Conservation (phyloP, 2,888 invertebrate genomes). For the Hoplodrina blanda region DNA sequence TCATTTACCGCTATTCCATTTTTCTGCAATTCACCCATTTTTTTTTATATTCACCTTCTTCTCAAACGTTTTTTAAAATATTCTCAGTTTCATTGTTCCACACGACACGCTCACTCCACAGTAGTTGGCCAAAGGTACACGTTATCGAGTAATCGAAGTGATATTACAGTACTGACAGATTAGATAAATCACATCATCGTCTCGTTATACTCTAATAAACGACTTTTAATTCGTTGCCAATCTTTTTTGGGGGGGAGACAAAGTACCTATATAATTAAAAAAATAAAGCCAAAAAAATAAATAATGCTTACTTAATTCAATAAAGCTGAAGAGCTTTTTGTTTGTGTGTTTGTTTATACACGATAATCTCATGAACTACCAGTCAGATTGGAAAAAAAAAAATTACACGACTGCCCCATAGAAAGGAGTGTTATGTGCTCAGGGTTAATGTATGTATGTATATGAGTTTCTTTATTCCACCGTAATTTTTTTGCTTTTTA, state of each 20-base stretch:
- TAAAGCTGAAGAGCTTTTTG: no score
- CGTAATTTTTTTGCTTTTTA: no score
- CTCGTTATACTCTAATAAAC: background rate
- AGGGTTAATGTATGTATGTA: no score
- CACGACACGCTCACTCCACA: slow-evolving; percentile 42
- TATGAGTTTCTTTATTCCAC: no score
- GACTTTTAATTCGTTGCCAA: background rate
- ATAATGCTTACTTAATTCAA: no score
- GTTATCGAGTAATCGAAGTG: slow-evolving; percentile 35
- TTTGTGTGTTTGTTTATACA: no score
- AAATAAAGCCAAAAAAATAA: no score
- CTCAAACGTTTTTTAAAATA: slow-evolving; percentile 15
- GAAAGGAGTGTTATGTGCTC: no score
- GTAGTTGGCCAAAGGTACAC: slow-evolving; percentile 17
- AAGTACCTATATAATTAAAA: no score
- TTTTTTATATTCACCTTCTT: slow-evolving; percentile 13
- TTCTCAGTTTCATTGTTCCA: slow-evolving; percentile 31
- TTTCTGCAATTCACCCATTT: slow-evolving; percentile 62
- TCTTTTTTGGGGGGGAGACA: background rate
- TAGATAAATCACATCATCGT: slow-evolving; percentile 36
- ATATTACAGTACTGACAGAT: slow-evolving; percentile 36
- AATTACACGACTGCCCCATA: no score
- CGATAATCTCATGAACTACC: no score
- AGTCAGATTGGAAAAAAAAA: no score
- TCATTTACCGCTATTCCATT: slow-evolving; percentile 27